A percentile compares a stretch with the other conserved stretches of the same genome.
These are phyloP conservation scores for Eristalis tenax DNA, from an alignment of 2,888 invertebrate genomes.

Conservation along the genomic window DNA sequence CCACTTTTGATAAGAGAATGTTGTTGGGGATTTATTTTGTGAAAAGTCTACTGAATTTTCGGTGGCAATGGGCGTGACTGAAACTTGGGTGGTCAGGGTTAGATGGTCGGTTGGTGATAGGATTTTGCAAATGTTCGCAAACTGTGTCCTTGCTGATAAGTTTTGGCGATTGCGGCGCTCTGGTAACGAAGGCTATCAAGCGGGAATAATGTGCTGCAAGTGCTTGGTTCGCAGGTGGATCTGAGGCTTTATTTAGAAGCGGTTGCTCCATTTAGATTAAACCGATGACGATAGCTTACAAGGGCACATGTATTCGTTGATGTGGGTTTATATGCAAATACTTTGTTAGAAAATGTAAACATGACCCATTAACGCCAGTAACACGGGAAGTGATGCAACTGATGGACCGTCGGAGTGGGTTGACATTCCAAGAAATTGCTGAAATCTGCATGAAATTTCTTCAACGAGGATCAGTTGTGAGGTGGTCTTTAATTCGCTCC, in stretches of 20 bases:
- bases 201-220: background rate
- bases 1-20: background rate
- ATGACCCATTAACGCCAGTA: too few relatives aligned
- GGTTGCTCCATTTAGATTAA: background rate
- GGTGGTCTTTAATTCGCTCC: too few relatives aligned
- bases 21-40: background rate
- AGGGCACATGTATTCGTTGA: background rate
- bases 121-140: background rate
- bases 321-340: too few relatives aligned
- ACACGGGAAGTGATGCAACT: too few relatives aligned
- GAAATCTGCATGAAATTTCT: too few relatives aligned
- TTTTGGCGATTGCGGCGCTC: background rate
- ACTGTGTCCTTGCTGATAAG: background rate
- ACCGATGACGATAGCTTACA: background rate
- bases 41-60: background rate
- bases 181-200: background rate
- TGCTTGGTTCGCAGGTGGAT: background rate
- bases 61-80: background rate
- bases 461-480: too few relatives aligned
- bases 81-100: background rate
- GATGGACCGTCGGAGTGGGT: too few relatives aligned
- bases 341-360: too few relatives aligned
- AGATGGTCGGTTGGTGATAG: background rate
- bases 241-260: background rate
- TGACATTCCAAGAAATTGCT: too few relatives aligned